Base-by-base conservation (phyloP, 2,888 invertebrate genomes). In the Boloria selene region DNA sequence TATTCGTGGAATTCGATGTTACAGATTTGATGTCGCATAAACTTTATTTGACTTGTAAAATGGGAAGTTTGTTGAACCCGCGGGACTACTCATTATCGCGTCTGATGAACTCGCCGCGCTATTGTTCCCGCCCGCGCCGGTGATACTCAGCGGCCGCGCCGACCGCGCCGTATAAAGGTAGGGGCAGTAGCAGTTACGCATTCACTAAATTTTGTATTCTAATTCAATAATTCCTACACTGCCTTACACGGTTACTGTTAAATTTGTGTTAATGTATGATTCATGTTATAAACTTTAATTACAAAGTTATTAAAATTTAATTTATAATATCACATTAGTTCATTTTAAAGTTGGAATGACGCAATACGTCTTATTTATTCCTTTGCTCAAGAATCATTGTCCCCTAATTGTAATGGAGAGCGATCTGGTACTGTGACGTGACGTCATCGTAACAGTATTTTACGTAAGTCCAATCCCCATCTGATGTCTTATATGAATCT, bases 11-110 rank as follows among this genome's bases (percentile, higher is more conserved):
- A 83, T 83, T 75, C 76, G 75, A 72, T 78, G 78, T 75, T 79
- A 81, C 79, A 78, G 79, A 84, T 84, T 82, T 79, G 81, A 78
- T 79, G 78, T 78, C 77, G 80, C 78, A 77, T 83, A 77, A 81
- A 84, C 74, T 81, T 81, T 81, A 85, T 84, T 88, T 87, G 73
- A 79, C 78, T 79, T 83, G 86, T 86, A 79, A 85, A 90, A 87
- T 84, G 75, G 82, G 79, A 77, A 86, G 91, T 90, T 90, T 88
- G 80, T 90, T 90, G 91, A 90, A 88, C 91, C 85, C 85, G 80
- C 81, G 85, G 87, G 88, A 86, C 86, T 82, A 85, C 85, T 88
- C 85, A 90, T 90, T 90, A 90, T 88, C 86, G 85, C 84, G 88
- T 85, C 78, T 89, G 86, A 88, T 86, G 90, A 87, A 88, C 89